A percentile compares a stretch with the other conserved stretches of the same genome.
Conservation (phyloP, 2,113 vertebrate genomes). For the Alces alces region DNA sequence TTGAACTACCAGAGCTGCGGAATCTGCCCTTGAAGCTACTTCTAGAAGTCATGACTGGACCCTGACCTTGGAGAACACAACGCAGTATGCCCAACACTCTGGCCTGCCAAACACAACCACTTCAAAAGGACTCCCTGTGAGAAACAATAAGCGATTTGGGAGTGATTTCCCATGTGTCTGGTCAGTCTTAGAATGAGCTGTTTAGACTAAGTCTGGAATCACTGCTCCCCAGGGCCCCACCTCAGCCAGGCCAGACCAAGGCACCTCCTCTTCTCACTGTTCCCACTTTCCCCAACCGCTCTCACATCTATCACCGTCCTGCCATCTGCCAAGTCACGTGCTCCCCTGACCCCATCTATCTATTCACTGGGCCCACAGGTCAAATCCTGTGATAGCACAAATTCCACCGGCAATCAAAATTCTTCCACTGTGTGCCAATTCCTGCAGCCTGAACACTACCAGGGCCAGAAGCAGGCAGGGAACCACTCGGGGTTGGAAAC, state of each 20-base stretch:
- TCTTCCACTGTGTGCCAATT: neutral
- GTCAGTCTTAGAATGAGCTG: neutral
- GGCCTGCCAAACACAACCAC: neutral
- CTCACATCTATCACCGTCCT: neutral
- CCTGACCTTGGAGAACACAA: neutral
- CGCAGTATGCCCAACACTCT: neutral
- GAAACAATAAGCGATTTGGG: neutral
- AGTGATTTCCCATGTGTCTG: neutral
- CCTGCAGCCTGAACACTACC: neutral
- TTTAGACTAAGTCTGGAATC: neutral
- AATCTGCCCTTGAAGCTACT: neutral
- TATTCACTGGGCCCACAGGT: neutral
- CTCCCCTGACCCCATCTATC: neutral
- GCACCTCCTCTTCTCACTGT: neutral
- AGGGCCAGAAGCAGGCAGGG: neutral
- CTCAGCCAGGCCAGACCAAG: neutral
- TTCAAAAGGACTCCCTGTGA: neutral
- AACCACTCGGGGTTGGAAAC: neutral
- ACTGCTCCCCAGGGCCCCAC: neutral
- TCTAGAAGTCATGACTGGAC: neutral
- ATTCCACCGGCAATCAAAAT: conserved; percentile 38
- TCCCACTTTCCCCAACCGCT: neutral
- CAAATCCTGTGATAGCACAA: conserved; percentile 33
- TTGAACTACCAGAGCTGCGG: neutral
- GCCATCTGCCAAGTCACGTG: neutral